Evolutionary conservation across 2,113 vertebrate genomes (phyloP).

Genomic region (Ibidorhyncha struthersii): DNA sequence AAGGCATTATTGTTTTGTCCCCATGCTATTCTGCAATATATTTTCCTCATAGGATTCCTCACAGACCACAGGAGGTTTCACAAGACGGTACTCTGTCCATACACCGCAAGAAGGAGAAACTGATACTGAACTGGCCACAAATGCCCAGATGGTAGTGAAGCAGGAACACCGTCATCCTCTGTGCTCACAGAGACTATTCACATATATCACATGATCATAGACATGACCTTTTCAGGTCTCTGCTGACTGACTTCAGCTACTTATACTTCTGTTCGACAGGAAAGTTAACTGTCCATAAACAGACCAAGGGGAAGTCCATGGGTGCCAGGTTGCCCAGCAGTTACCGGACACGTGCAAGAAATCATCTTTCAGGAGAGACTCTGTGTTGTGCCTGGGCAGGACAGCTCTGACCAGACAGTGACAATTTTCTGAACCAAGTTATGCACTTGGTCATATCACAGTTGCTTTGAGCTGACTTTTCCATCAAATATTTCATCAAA

Average conservation of each 20-base stretch:
- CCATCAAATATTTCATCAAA: not conserved
- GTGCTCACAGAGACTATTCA: not conserved
- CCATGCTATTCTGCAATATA: not conserved
- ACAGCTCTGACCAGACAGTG: not conserved
- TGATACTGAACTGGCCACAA: not conserved
- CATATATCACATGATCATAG: not conserved
- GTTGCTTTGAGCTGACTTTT: not conserved
- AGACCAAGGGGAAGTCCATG: not conserved
- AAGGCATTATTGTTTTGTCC: not conserved
- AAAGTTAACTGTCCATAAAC: not conserved
- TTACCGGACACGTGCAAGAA: not conserved
- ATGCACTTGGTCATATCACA: not conserved
- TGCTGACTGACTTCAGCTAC: not conserved
- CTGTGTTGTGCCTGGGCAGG: not conserved
- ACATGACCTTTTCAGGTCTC: not conserved
- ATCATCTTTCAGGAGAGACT: not conserved
- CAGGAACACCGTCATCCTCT: not conserved
- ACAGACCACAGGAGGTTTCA: not conserved
- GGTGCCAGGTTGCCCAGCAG: not conserved
- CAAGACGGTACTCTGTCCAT: not conserved
- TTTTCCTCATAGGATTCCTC: not conserved
- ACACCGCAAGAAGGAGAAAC: not conserved
- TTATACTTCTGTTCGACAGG: not conserved
- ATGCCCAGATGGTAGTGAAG: fast-evolving
- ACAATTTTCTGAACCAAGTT: not conserved